Percentiles rank a stretch among this genome's conserved stretches.
phyloP scores from a whole-genome alignment of 2,888 invertebrate species.

The Pammene aurita region DNA sequence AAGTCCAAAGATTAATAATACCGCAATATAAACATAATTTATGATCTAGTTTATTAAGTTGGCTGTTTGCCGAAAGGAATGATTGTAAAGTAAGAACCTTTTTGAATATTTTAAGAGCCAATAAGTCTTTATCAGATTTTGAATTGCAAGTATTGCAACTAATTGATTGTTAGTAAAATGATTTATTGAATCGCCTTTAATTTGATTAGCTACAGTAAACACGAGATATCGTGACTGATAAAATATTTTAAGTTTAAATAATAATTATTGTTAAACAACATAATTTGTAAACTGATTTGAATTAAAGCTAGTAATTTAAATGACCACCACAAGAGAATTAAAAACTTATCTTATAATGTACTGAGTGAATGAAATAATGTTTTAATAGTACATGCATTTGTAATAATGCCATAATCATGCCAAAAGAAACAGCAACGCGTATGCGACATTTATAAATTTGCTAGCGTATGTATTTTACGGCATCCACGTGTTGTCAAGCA shows the following conservation, averaged over 20 bases:
- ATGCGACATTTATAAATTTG: too few species aligned
- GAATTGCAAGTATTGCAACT: not conserved
- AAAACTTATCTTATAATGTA: too few species aligned
- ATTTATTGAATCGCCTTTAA: conserved; percentile 1
- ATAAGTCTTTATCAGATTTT: not conserved
- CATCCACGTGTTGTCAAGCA: too few species aligned
- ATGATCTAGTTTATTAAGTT: conserved; percentile 36
- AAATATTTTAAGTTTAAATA: not conserved
- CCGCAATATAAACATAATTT: conserved; percentile 48
- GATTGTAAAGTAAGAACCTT: not conserved
- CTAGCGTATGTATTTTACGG: too few species aligned
- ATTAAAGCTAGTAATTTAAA: not conserved
- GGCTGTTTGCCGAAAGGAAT: conserved; percentile 3
- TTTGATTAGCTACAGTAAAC: not conserved
- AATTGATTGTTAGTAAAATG: conserved; percentile 23
- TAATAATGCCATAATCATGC: too few species aligned
- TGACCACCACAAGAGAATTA: too few species aligned
- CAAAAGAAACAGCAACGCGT: too few species aligned
- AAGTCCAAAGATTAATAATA: conserved; percentile 50
- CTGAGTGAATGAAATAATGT: too few species aligned
- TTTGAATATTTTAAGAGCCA: conserved; percentile 7
- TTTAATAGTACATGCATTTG: too few species aligned
- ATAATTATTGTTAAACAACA: not conserved
- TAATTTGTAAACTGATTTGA: not conserved
- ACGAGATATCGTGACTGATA: conserved; percentile 12